Evolutionary conservation across 1,140 invertebrate species (phyloP).

Genomic region (Spodoptera frugiperda): DNA sequence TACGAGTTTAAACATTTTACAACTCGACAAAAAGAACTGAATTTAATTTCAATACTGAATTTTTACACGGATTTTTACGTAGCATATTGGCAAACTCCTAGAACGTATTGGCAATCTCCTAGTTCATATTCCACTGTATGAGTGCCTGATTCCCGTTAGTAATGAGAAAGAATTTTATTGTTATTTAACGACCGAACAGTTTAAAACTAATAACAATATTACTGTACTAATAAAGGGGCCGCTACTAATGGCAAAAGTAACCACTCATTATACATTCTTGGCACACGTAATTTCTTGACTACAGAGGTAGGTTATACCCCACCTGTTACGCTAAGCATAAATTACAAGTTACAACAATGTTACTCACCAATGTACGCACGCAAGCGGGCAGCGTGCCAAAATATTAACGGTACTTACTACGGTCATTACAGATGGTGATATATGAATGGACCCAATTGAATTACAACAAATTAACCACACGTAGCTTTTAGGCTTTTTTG

Average conservation of each 20-base stretch:
- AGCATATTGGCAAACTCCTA: too few relatives aligned
- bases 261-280: constrained; percentile 29
- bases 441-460: neutral
- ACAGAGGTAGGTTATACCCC: constrained; percentile 7
- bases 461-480: neutral
- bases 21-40: too few relatives aligned
- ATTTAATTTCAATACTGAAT: too few relatives aligned
- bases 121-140: too few relatives aligned
- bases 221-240: neutral
- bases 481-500: neutral
- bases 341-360: constrained; percentile 3
- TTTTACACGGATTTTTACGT: too few relatives aligned
- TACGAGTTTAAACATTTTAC: too few relatives aligned
- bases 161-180: too few relatives aligned
- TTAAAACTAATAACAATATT: neutral
- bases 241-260: constrained; percentile 10
- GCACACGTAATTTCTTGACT: constrained; percentile 3
- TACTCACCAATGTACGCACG: constrained; percentile 7
- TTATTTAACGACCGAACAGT: too few relatives aligned
- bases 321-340: constrained; percentile 36
- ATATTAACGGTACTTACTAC: neutral
- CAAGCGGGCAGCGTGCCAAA: constrained; percentile 1
- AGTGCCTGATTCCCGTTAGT: too few relatives aligned
- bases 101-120: too few relatives aligned
- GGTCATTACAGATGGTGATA: neutral